Evolutionary conservation across 2,113 vertebrate species (phyloP).

Genomic region (Cinclus cinclus): DNA sequence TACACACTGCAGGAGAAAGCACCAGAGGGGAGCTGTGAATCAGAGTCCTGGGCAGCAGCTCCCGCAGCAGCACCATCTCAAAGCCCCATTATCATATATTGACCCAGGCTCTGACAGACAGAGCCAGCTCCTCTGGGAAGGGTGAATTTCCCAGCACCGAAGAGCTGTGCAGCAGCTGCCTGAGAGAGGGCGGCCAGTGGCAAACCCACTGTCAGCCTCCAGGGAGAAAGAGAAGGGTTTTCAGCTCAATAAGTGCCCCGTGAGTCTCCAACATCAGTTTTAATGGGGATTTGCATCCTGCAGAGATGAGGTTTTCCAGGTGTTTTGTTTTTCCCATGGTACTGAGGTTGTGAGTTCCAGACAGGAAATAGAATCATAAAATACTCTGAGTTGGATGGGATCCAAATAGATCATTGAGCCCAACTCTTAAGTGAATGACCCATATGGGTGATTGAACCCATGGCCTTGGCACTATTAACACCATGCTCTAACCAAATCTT

Average conservation of each 20-base stretch:
- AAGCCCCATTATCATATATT: slow-evolving; percentile 71
- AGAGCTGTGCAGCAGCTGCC: slow-evolving; percentile 9
- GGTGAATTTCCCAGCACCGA: slow-evolving; percentile 25
- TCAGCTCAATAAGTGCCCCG: not conserved
- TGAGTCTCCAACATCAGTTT: rapidly evolving
- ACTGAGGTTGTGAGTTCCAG: not conserved
- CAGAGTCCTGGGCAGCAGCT: slow-evolving; percentile 45
- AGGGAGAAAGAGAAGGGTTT: not conserved
- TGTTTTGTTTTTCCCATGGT: not conserved
- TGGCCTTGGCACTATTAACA: not conserved
- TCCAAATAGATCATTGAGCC: not conserved
- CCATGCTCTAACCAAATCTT: not conserved
- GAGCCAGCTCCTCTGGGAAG: slow-evolving; percentile 32
- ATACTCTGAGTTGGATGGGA: not conserved
- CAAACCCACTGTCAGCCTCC: not conserved
- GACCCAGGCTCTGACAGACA: slow-evolving; percentile 61
- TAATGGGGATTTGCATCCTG: not conserved
- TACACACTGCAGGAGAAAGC: slow-evolving; percentile 4
- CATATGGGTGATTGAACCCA: not conserved
- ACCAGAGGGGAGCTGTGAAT: slow-evolving; percentile 63
- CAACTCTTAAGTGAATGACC: not conserved
- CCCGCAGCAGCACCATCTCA: slow-evolving; percentile 44
- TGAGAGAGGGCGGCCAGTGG: not conserved
- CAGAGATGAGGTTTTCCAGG: not conserved
- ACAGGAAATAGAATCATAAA: not conserved